Evolutionary conservation across 1,140 invertebrate genomes (phyloP).

Genomic region (Papilio machaon): DNA sequence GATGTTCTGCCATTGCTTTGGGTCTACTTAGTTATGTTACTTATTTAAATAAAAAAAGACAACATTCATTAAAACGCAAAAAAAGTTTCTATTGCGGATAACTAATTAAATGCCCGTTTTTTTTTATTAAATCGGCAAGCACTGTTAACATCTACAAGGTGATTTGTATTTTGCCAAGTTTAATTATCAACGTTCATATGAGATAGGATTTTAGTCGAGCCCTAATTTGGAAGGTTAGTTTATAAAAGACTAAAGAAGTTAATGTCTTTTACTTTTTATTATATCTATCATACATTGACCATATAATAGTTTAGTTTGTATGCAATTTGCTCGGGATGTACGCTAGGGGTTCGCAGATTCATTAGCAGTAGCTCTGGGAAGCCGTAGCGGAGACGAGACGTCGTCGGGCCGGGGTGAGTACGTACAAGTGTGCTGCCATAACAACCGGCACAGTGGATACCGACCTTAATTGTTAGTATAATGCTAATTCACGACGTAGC

Average conservation of each 20-base stretch:
- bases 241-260: no score
- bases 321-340: slow-evolving; percentile 8
- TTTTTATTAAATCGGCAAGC: neutral
- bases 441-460: neutral
- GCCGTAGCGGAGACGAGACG: slow-evolving; percentile 9
- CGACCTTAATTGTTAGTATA: slow-evolving; percentile 1
- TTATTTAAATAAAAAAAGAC: no score
- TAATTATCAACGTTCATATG: no score
- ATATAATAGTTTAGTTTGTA: neutral
- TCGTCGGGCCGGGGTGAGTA: slow-evolving; percentile 11
- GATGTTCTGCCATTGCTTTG: neutral
- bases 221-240: no score
- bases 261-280: neutral
- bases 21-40: neutral
- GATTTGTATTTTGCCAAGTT: no score
- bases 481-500: neutral
- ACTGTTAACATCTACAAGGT: no score
- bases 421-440: slow-evolving; percentile 31
- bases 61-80: no score
- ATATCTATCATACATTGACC: neutral
- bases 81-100: neutral
- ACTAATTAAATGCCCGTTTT: neutral
- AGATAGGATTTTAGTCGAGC: no score
- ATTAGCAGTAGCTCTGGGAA: slow-evolving; percentile 27
- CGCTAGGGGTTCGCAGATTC: slow-evolving; percentile 13